These are phyloP conservation scores for Acheta domesticus DNA, from an alignment of 2,888 invertebrate species.

Conservation along the genomic window DNA sequence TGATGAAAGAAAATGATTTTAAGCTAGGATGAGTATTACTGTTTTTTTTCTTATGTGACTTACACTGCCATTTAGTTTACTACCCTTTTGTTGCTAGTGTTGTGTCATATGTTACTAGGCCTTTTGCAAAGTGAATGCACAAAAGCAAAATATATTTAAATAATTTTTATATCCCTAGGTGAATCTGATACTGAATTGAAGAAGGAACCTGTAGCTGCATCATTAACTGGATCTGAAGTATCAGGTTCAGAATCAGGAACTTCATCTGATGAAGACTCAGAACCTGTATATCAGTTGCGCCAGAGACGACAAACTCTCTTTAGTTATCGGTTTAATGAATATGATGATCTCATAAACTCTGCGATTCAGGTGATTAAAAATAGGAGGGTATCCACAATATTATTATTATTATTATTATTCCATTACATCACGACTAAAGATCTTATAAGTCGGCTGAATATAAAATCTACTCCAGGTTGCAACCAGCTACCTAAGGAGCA, in stretches of 20 bases:
- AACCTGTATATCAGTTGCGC: constrained; percentile 79
- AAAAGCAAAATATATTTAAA: not conserved
- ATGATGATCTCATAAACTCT: constrained; percentile 91
- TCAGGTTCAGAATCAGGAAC: constrained; percentile 41
- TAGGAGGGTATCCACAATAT: not conserved
- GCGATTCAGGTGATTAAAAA: constrained; percentile 64
- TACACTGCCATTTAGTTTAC: not conserved
- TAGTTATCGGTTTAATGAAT: constrained; percentile 85
- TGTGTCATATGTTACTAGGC: too few relatives aligned
- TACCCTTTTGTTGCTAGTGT: not conserved
- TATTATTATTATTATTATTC: too few relatives aligned
- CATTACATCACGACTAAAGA: too few relatives aligned
- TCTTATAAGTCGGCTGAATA: too few relatives aligned
- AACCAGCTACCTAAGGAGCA: too few relatives aligned
- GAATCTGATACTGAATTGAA: constrained; percentile 35
- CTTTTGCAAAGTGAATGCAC: not conserved
- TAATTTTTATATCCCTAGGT: constrained; percentile 31
- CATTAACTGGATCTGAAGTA: constrained; percentile 34
- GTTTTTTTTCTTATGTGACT: too few relatives aligned
- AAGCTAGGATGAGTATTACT: too few relatives aligned
- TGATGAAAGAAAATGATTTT: too few relatives aligned
- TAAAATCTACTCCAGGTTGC: too few relatives aligned
- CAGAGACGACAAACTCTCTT: constrained; percentile 71
- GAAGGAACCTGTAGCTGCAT: constrained; percentile 24
- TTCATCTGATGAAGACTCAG: constrained; percentile 54